Conservation (phyloP, 2,113 vertebrate species). For the Bubalus kerabau region DNA sequence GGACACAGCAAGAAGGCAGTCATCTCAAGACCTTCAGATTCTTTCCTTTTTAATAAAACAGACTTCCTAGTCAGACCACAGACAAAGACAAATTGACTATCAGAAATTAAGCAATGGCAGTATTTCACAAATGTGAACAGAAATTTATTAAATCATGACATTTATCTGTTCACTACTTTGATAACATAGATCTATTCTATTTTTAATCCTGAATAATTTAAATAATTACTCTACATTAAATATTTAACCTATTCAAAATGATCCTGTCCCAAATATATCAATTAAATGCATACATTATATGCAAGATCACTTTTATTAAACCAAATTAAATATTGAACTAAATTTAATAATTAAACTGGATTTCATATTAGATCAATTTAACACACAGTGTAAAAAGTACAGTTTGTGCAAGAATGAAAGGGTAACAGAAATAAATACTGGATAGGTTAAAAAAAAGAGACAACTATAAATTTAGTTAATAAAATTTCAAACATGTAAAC, state of each 20-base stretch:
- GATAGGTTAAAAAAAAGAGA: slow-evolving; percentile 71
- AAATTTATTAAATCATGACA: slow-evolving; percentile 74
- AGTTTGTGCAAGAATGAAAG: slow-evolving; percentile 64
- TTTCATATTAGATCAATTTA: slow-evolving; percentile 81
- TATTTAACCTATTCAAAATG: slow-evolving; percentile 85
- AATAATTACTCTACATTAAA: slow-evolving; percentile 81
- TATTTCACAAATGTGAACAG: slow-evolving; percentile 65
- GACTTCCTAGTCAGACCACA: neutral
- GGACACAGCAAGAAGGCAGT: neutral
- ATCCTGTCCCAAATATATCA: slow-evolving; percentile 79
- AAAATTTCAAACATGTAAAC: slow-evolving; percentile 21
- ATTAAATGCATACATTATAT: slow-evolving; percentile 81
- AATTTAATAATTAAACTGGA: slow-evolving; percentile 87
- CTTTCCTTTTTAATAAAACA: slow-evolving; percentile 45
- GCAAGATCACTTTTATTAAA: slow-evolving; percentile 82
- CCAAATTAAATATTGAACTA: slow-evolving; percentile 86
- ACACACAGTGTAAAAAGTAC: slow-evolving; percentile 69
- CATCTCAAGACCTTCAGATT: neutral
- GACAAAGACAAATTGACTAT: slow-evolving; percentile 72
- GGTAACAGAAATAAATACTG: slow-evolving; percentile 76
- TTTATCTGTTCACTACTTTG: slow-evolving; percentile 76
- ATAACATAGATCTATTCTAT: slow-evolving; percentile 78
- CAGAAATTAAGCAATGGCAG: slow-evolving; percentile 70
- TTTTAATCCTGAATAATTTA: slow-evolving; percentile 84
- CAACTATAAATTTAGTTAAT: slow-evolving; percentile 28